Conservation (phyloP, 2,888 invertebrate species). For the Ophion slaviceki region DNA sequence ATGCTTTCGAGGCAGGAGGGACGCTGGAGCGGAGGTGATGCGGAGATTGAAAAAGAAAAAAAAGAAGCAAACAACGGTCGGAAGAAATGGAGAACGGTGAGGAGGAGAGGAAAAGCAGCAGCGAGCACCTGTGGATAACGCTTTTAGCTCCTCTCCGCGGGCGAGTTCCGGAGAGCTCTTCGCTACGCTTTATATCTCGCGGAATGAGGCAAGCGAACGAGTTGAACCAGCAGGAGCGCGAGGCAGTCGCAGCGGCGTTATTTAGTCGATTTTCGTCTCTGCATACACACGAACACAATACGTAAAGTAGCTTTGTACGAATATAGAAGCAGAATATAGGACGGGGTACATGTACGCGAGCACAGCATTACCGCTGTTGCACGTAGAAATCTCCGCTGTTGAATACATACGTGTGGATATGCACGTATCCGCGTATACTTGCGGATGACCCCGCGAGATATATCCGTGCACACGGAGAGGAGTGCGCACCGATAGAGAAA, state of each 20-base stretch:
- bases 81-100: conserved; percentile 1
- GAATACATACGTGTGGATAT: conserved; percentile 24
- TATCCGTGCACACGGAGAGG: conserved; percentile 61
- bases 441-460: conserved; percentile 69
- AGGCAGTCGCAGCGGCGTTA: conserved; percentile 6
- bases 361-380: conserved; percentile 26
- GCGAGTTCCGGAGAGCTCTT: conserved; percentile 36
- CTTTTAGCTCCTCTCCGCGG: conserved; percentile 34
- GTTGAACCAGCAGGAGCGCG: conserved; percentile 25
- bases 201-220: conserved; percentile 35
- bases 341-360: conserved; percentile 13
- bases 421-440: not conserved
- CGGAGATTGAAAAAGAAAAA: conserved; percentile 15
- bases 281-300: not conserved
- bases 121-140: conserved; percentile 62
- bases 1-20: not conserved
- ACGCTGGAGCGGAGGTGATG: not conserved
- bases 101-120: conserved; percentile 21
- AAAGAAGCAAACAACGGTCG: not conserved
- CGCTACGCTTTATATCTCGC: conserved; percentile 23
- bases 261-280: conserved; percentile 47
- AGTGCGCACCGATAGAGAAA: conserved; percentile 30
- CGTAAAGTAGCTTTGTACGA: conserved; percentile 16
- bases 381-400: conserved; percentile 39
- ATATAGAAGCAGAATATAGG: conserved; percentile 19